phyloP scores from a whole-genome alignment of 2,113 vertebrate genomes.

The Saiga tatarica region DNA sequence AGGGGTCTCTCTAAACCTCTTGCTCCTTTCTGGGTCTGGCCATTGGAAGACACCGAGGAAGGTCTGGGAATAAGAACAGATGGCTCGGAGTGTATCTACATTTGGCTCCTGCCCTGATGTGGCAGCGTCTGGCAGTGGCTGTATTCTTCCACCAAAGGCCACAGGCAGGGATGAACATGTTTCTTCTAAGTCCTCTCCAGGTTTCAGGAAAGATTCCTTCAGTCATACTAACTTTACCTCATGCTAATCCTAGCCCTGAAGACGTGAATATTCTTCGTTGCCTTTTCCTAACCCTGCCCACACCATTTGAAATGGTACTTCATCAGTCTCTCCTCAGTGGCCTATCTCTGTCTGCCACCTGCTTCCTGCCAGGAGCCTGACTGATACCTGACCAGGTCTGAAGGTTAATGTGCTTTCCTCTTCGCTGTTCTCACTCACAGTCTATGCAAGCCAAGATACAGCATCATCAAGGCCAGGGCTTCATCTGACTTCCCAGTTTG shows the following conservation, averaged over 20 bases:
- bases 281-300: background rate
- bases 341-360: background rate
- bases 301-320: background rate
- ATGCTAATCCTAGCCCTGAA: no score
- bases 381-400: background rate
- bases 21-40: background rate
- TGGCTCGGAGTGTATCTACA: rapidly evolving
- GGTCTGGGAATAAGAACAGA: background rate
- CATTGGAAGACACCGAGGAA: background rate
- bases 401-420: background rate
- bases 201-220: background rate
- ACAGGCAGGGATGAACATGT: no score
- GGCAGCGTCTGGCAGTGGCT: background rate
- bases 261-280: background rate
- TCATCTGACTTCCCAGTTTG: background rate
- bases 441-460: background rate
- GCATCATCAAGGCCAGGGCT: background rate
- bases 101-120: background rate
- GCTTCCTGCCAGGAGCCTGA: background rate
- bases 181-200: background rate
- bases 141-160: background rate
- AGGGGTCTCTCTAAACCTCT: background rate
- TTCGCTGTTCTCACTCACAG: background rate
- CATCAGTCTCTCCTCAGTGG: background rate
- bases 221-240: background rate